A percentile compares a stretch with the other conserved stretches of the same genome.
These are phyloP conservation scores for Neodiprion pinetum DNA, from an alignment of 1,140 invertebrate genomes.

Conservation along the genomic window DNA sequence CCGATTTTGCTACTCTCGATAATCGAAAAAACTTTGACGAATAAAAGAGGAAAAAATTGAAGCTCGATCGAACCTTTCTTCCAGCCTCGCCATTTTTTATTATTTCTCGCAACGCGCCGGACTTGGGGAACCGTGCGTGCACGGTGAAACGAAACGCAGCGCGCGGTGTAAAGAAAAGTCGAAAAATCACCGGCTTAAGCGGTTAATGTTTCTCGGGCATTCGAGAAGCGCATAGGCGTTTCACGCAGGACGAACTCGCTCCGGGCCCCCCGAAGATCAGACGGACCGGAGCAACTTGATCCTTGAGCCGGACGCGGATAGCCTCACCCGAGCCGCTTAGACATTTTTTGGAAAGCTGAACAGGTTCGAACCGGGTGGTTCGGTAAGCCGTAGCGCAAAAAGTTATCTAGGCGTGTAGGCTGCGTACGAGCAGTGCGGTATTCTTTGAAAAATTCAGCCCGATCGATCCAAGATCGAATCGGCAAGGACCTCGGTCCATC, in stretches of 20 bases:
- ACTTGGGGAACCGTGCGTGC: not conserved
- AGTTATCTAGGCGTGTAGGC: too few species aligned
- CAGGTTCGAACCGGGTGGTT: conserved; percentile 13
- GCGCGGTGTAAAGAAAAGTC: not conserved
- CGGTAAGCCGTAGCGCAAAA: too few species aligned
- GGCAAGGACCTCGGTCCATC: not conserved
- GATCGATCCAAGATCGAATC: not conserved
- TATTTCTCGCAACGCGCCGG: conserved; percentile 11
- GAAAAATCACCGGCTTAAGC: conserved; percentile 55
- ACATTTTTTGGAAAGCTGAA: conserved; percentile 31
- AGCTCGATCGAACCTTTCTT: too few species aligned
- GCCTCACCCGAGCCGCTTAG: conserved; percentile 59
- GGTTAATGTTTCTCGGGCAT: conserved; percentile 58
- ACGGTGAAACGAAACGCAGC: not conserved
- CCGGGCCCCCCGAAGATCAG: not conserved
- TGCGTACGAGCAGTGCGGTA: too few species aligned
- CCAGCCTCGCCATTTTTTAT: too few species aligned
- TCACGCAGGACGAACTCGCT: too few species aligned
- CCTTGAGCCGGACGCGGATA: conserved; percentile 59
- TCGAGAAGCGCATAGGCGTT: conserved; percentile 49
- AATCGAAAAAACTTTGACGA: not conserved
- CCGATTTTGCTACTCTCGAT: not conserved
- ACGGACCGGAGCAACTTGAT: conserved; percentile 49
- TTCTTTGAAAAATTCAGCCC: not conserved
- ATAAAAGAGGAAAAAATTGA: not conserved